phyloP scores from a whole-genome alignment of 2,113 vertebrate species.

The Nycticryphes semicollaris region DNA sequence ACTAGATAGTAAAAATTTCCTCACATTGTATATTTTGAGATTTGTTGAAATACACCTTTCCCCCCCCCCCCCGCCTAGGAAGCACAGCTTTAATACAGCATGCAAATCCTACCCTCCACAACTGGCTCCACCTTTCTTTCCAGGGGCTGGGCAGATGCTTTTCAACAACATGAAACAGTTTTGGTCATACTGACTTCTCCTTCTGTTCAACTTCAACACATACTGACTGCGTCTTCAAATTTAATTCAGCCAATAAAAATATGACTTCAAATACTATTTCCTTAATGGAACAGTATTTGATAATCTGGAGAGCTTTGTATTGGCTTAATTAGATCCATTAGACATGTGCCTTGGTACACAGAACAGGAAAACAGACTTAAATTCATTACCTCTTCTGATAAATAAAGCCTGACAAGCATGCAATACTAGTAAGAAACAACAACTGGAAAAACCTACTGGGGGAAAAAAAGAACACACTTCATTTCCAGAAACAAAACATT shows the following conservation, averaged over 20 bases:
- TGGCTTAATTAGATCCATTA: slow-evolving; percentile 49
- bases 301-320: slow-evolving; percentile 27
- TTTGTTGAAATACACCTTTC: not conserved
- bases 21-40: not conserved
- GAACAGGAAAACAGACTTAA: slow-evolving; percentile 60
- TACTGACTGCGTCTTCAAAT: not conserved
- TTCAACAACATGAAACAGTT: not conserved
- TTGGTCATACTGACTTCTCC: not conserved
- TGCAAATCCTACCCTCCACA: not conserved
- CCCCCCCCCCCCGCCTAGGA: too few species aligned
- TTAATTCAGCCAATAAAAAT: slow-evolving; percentile 39
- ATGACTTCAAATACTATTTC: slow-evolving; percentile 38
- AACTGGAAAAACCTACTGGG: not conserved
- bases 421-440: not conserved
- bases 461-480: not conserved
- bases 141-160: not conserved
- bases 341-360: slow-evolving; percentile 4
- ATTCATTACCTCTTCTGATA: slow-evolving; percentile 54
- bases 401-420: slow-evolving; percentile 52
- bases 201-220: not conserved
- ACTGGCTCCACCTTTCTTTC: not conserved
- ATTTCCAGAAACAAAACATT: slow-evolving; percentile 51
- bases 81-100: not conserved
- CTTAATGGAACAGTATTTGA: slow-evolving; percentile 51
- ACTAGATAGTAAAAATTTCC: not conserved